Conservation (phyloP, 1,140 invertebrate genomes). For the Drosophila auraria region DNA sequence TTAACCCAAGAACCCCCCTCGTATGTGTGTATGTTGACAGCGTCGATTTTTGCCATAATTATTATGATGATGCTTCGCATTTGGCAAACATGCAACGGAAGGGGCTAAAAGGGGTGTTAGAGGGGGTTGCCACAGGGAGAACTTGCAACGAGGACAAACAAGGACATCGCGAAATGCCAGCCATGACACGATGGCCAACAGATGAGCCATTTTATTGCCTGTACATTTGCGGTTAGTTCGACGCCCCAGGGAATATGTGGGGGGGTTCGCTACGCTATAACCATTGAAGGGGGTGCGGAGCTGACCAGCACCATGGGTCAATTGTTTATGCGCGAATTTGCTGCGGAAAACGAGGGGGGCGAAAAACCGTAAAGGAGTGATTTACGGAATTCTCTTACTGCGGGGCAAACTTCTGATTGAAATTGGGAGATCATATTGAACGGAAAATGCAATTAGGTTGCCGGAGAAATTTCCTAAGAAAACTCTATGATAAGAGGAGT, state of each 20-base stretch:
- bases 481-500: neutral
- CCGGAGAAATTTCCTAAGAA: neutral
- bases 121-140: neutral
- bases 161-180: constrained; percentile 31
- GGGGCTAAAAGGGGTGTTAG: constrained; percentile 6
- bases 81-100: constrained; percentile 72
- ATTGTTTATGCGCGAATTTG: constrained; percentile 62
- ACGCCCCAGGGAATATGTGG: constrained; percentile 3
- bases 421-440: constrained; percentile 17
- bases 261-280: too few species aligned
- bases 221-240: constrained; percentile 55
- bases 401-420: constrained; percentile 5
- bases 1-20: neutral
- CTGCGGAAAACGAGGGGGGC: constrained; percentile 2
- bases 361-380: constrained; percentile 17
- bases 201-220: constrained; percentile 79
- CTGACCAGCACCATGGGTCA: constrained; percentile 26
- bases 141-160: constrained; percentile 13
- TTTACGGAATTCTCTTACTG: constrained; percentile 17
- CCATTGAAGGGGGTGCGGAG: neutral
- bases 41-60: constrained; percentile 80
- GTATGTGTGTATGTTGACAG: constrained; percentile 55
- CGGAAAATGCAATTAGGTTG: constrained; percentile 20
- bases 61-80: constrained; percentile 82
- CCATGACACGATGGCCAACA: constrained; percentile 56